Percentiles rank a stretch among this genome's conserved stretches.
Evolutionary conservation across 2,797 vertebrate genomes (phyloP).

Genomic region (Aulostomus chinensis): DNA sequence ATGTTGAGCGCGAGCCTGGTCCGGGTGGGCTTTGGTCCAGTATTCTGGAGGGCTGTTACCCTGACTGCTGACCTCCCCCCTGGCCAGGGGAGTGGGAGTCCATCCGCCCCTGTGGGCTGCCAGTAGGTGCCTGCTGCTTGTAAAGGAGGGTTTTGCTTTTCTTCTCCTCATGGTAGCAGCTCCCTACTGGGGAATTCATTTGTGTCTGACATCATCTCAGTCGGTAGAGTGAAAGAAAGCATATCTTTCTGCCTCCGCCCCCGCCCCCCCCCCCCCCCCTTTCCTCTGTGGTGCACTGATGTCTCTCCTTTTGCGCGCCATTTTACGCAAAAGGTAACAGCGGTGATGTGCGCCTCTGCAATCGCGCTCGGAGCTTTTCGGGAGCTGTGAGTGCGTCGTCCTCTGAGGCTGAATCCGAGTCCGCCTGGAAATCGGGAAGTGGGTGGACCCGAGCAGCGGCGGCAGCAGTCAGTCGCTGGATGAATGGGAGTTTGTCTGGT

Average conservation of each 20-base stretch:
- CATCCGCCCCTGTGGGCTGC: slow-evolving; percentile 60
- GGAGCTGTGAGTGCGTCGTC: slow-evolving; percentile 45
- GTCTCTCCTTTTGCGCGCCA: slow-evolving; percentile 62
- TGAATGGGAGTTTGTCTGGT: slow-evolving; percentile 81
- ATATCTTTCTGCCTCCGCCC: slow-evolving; percentile 73
- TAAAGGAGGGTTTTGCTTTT: slow-evolving; percentile 79
- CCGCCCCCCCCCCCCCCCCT: slow-evolving; percentile 34
- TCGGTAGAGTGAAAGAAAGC: slow-evolving; percentile 74
- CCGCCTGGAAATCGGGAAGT: slow-evolving; percentile 80
- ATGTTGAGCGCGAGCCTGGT: too few relatives aligned
- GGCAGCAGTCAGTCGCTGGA: slow-evolving; percentile 62
- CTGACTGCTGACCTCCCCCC: slow-evolving; percentile 60
- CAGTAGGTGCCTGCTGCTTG: slow-evolving; percentile 70
- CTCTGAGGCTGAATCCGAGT: slow-evolving; percentile 59
- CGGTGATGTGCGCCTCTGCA: slow-evolving; percentile 43
- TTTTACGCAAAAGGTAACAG: slow-evolving; percentile 64
- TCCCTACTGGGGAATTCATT: slow-evolving; percentile 84
- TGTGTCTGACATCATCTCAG: slow-evolving; percentile 82
- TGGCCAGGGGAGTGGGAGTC: slow-evolving; percentile 57
- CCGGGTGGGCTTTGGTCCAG: too few relatives aligned
- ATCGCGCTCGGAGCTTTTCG: slow-evolving; percentile 42
- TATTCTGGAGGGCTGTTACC: slow-evolving; percentile 21
- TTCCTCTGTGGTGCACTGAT: slow-evolving; percentile 34
- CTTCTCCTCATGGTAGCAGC: slow-evolving; percentile 75
- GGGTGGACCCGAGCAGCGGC: slow-evolving; percentile 70